These are phyloP conservation scores for Diachasmimorpha longicaudata DNA, from an alignment of 1,140 invertebrate species.

Conservation along the genomic window DNA sequence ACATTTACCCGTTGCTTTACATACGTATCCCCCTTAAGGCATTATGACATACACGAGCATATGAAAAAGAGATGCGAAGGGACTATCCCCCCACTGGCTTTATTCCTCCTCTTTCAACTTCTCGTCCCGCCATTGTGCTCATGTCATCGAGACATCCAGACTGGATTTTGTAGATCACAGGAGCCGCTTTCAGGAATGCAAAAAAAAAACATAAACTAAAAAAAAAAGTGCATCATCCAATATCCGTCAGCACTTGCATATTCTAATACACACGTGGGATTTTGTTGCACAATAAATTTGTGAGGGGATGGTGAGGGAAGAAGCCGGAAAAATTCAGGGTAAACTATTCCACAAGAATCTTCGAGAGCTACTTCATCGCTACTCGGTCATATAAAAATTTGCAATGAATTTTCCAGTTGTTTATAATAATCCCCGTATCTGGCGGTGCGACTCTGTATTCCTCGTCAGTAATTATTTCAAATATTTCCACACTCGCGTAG, in stretches of 20 bases:
- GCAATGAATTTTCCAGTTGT: no score
- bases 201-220: conserved; percentile 7
- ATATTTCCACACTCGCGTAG: no score
- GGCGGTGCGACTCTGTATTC: no score
- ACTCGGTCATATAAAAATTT: no score
- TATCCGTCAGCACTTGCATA: not conserved
- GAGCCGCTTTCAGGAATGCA: conserved; percentile 23
- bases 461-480: no score
- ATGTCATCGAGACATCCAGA: conserved; percentile 52
- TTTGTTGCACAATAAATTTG: not conserved
- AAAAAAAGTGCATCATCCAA: not conserved
- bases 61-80: conserved; percentile 14
- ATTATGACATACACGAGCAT: conserved; percentile 23
- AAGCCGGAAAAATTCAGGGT: no score
- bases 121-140: conserved; percentile 47
- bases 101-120: conserved; percentile 34
- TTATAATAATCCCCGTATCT: no score
- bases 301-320: no score
- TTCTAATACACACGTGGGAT: not conserved
- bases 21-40: not conserved
- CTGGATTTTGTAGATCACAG: conserved; percentile 30
- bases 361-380: no score
- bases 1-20: not conserved
- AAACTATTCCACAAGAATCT: no score
- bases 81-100: conserved; percentile 21